These are phyloP conservation scores for Martes martes DNA, from an alignment of 2,113 vertebrate genomes.

Conservation along the genomic window DNA sequence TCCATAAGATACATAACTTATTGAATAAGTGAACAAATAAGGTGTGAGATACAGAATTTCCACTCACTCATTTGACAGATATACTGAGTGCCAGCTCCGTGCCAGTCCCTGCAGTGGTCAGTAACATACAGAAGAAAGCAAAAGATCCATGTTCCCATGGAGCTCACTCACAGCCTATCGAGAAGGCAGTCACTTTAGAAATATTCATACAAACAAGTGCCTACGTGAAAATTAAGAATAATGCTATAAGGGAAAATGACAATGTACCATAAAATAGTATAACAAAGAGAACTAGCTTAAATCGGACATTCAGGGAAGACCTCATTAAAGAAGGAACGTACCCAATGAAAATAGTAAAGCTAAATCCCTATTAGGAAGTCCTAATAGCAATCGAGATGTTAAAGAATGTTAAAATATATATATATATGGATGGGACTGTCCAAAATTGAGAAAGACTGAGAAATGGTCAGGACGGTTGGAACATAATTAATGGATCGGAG, in stretches of 20 bases:
- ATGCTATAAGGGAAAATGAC: not conserved
- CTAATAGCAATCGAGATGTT: not conserved
- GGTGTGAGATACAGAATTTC: not conserved
- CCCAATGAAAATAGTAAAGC: not conserved
- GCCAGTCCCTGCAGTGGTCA: not conserved
- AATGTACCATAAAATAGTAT: not conserved
- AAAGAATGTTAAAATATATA: not conserved
- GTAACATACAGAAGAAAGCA: not conserved
- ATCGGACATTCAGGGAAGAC: not conserved
- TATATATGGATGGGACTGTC: not conserved
- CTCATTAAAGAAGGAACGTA: not conserved
- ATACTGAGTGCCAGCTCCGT: not conserved
- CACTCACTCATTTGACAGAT: not conserved
- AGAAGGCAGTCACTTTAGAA: not conserved
- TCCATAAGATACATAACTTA: not conserved
- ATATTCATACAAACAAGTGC: not conserved
- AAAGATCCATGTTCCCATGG: not conserved
- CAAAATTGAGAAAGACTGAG: not conserved
- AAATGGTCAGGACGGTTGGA: not conserved
- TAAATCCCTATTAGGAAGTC: not conserved
- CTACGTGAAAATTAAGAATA: not conserved
- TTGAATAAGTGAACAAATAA: not conserved
- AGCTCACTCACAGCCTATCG: not conserved
- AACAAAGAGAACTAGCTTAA: not conserved
- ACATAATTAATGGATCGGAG: not conserved